These are phyloP conservation scores for Leistus spinibarbis DNA, from an alignment of 2,888 invertebrate genomes.

Conservation along the genomic window DNA sequence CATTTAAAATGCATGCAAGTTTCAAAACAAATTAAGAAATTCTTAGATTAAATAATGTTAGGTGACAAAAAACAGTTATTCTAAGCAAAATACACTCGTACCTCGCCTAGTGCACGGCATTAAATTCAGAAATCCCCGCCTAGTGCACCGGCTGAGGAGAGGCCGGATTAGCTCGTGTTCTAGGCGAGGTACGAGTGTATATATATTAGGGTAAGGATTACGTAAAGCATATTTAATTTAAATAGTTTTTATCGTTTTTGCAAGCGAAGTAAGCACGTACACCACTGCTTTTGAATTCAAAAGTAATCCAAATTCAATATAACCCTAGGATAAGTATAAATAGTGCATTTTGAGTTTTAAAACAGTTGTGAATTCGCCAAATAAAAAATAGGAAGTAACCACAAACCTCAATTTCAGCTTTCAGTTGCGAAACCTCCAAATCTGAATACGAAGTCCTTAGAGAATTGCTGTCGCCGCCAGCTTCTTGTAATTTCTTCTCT, in stretches of 20 bases:
- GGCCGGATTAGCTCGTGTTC: too few relatives aligned
- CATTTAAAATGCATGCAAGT: not conserved
- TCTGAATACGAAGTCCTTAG: conserved; percentile 79
- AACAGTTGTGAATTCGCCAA: not conserved
- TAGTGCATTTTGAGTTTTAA: not conserved
- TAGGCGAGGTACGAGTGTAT: too few relatives aligned
- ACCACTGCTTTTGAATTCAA: not conserved
- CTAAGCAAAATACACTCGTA: too few relatives aligned
- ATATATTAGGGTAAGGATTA: not conserved
- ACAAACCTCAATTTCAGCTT: conserved; percentile 80
- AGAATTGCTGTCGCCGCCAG: conserved; percentile 66
- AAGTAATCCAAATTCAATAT: too few relatives aligned
- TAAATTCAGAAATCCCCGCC: too few relatives aligned
- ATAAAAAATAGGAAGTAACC: too few relatives aligned
- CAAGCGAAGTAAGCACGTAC: too few relatives aligned
- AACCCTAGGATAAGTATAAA: too few relatives aligned
- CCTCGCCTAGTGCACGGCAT: too few relatives aligned
- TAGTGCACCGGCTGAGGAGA: too few relatives aligned
- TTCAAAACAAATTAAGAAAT: not conserved
- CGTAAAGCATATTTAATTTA: not conserved
- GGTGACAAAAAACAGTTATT: too few relatives aligned
- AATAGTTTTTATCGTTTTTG: not conserved
- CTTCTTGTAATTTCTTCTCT: conserved; percentile 79
- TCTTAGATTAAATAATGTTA: too few relatives aligned
- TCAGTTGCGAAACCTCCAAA: conserved; percentile 78